phyloP scores from a whole-genome alignment of 2,797 vertebrate species.

The Malurus splendens region DNA sequence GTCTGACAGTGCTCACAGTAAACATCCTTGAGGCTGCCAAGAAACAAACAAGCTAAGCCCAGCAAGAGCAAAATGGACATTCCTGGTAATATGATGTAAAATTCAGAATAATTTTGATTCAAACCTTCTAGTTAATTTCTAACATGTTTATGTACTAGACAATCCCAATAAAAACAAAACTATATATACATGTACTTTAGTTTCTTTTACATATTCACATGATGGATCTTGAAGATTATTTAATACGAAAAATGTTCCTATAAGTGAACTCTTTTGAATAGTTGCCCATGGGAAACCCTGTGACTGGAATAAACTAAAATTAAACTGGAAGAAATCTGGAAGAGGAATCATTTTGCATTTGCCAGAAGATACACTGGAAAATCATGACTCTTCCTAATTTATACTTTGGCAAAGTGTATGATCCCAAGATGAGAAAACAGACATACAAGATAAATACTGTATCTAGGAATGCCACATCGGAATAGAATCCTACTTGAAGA shows the following conservation, averaged over 20 bases:
- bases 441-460: not conserved
- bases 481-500: not conserved
- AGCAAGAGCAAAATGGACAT: not conserved
- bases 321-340: not conserved
- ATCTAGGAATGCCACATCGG: not conserved
- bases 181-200: not conserved
- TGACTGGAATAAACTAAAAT: slow-evolving; percentile 14
- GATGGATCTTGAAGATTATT: not conserved
- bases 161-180: not conserved
- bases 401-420: not conserved
- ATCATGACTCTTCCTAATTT: not conserved
- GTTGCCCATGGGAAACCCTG: not conserved
- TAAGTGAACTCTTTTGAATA: not conserved
- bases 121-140: not conserved
- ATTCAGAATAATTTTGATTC: not conserved
- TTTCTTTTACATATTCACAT: not conserved
- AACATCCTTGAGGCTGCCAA: not conserved
- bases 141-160: not conserved
- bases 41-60: not conserved
- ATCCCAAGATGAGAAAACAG: not conserved
- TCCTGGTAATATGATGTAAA: not conserved
- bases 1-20: not conserved
- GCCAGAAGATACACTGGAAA: not conserved
- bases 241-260: not conserved
- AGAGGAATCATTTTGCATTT: not conserved